Evolutionary conservation across 37 sponge, comb jelly and placozoan species (phyloP), one percentile per base, ranked within the genome.

Genomic region (Hormiphora californensis): DNA sequence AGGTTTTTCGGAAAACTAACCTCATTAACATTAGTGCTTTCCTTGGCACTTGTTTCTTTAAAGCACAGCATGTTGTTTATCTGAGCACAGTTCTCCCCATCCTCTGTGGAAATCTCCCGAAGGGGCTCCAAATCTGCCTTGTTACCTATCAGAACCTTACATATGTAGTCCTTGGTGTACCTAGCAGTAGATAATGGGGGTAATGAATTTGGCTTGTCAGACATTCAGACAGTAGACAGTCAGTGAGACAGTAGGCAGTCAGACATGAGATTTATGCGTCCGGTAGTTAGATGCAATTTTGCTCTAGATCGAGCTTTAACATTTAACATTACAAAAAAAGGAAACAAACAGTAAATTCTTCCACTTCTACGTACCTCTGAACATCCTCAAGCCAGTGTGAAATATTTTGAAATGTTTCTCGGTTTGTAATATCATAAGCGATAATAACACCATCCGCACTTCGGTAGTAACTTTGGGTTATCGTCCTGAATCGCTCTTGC

Each of bases 381-480:
- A 94, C 91, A 40, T 94, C 95, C n/a, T 91, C 89, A 15, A 94
- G 32, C 95, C 95, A 94, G 54, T 88, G 63, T 12, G 39, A 54
- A 0, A 92, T 78, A 54, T 94, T 91, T 15, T 55, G 85, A 39
- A 94, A 94, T 3, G 89, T 73, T 59, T 92, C 90, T 35, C 30
- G 63, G 17, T 90, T 94, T 33, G 93, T 92, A 59, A 94, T 90
- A 69, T 94, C 95, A 63, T 92, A 94, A 1, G 90, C 89, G 12
- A 85, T 63, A 1, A 90, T 63, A 21, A 90, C 93, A 2, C 94
- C 94, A 39, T 94, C 87, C 19, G 94, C 89, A 46, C 89, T 90
- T 32, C 94, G 68, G 85, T 94, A 94, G 89, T 94, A 94, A 51
- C 92, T 92, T 63, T 94, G 94, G 15, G 94, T 94, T 49, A 94